Conservation (phyloP, 1,140 invertebrate genomes). For the Euwallacea fornicatus region DNA sequence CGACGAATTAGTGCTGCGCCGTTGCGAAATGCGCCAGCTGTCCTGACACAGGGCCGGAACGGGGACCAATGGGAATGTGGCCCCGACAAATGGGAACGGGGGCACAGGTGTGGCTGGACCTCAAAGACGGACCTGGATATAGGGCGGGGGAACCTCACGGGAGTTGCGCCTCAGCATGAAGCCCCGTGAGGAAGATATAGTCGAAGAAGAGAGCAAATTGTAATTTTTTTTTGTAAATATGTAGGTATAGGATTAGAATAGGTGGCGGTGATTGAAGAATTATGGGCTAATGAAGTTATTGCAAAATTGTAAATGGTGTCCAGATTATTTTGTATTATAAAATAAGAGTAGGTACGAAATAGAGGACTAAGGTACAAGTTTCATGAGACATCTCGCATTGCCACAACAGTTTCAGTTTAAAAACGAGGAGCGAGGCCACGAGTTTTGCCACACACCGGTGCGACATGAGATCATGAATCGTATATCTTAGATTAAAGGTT, state of each 20-base stretch:
- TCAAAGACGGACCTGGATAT: constrained; percentile 30
- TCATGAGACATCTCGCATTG: neutral
- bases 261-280: neutral
- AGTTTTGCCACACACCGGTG: too few species aligned
- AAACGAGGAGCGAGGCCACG: too few species aligned
- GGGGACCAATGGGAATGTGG: constrained; percentile 1
- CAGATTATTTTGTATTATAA: neutral
- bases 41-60: constrained; percentile 39
- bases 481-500: neutral
- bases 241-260: neutral
- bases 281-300: neutral
- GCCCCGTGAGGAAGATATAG: constrained; percentile 33
- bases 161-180: constrained; percentile 10
- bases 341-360: neutral
- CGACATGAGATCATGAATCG: too few species aligned
- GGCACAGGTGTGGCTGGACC: neutral
- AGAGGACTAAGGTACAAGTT: neutral
- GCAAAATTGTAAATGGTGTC: too few species aligned
- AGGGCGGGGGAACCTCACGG: constrained; percentile 33
- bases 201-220: constrained; percentile 31
- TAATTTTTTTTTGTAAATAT: constrained; percentile 6
- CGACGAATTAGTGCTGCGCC: constrained; percentile 36
- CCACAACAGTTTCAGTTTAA: too few species aligned
- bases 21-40: constrained; percentile 39
- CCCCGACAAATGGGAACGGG: neutral